These are phyloP conservation scores for Drosophila kuntzei DNA, from an alignment of 2,888 invertebrate species.

Conservation along the genomic window DNA sequence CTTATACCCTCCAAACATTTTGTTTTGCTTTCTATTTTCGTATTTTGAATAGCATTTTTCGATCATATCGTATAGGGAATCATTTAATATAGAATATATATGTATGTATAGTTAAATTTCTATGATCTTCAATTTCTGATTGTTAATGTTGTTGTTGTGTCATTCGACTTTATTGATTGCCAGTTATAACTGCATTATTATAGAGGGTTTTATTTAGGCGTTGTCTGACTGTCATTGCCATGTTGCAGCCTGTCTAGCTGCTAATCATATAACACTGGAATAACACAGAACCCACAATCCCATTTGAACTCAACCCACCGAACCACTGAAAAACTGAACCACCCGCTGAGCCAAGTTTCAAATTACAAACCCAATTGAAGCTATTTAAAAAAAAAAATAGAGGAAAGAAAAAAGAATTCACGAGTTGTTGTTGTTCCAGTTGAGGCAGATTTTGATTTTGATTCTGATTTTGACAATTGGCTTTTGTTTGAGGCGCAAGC, in stretches of 20 bases:
- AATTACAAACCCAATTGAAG: conserved; percentile 70
- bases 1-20: too few relatives aligned
- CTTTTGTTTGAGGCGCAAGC: conserved; percentile 31
- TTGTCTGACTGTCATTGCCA: conserved; percentile 18
- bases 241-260: conserved; percentile 4
- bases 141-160: neutral
- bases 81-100: too few relatives aligned
- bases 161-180: conserved; percentile 4
- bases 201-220: conserved; percentile 2
- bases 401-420: neutral
- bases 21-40: too few relatives aligned
- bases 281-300: conserved; percentile 1
- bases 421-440: conserved; percentile 10
- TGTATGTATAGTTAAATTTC: too few relatives aligned
- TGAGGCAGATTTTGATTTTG: conserved; percentile 38
- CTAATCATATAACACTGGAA: conserved; percentile 21
- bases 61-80: too few relatives aligned
- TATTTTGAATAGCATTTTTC: too few relatives aligned
- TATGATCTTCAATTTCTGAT: neutral
- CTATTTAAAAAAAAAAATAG: conserved; percentile 51
- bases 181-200: conserved; percentile 11
- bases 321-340: conserved; percentile 1
- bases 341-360: conserved; percentile 39
- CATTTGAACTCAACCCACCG: neutral
- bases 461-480: conserved; percentile 55